These are phyloP conservation scores for Sarotherodon lohbergeri DNA, from an alignment of 2,113 vertebrate species.

Conservation along the genomic window DNA sequence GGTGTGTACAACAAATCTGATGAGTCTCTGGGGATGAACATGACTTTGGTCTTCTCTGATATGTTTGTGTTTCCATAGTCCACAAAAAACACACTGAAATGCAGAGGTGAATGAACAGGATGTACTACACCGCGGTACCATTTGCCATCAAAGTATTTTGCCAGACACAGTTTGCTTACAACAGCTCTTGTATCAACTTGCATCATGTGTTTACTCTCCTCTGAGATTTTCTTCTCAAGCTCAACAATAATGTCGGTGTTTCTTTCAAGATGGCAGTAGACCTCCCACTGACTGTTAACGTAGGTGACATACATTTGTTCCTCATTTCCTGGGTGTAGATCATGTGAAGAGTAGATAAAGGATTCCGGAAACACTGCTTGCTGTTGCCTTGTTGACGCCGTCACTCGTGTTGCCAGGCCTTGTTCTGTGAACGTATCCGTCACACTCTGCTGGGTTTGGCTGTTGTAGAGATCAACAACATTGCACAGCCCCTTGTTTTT, in stretches of 20 bases:
- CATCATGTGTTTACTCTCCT: constrained; percentile 52
- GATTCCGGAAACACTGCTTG: constrained; percentile 67
- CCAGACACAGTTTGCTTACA: constrained; percentile 72
- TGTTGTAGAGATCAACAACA: constrained; percentile 77
- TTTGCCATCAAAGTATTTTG: constrained; percentile 79
- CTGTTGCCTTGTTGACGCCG: constrained; percentile 26
- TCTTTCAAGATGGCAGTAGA: constrained; percentile 86
- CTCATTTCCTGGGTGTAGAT: constrained; percentile 72
- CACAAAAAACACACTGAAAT: constrained; percentile 80
- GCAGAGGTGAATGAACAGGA: constrained; percentile 63
- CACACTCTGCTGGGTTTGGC: constrained; percentile 42
- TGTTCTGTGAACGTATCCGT: constrained; percentile 61
- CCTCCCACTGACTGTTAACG: constrained; percentile 74
- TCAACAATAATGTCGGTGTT: constrained; percentile 71
- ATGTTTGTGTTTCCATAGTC: constrained; percentile 86
- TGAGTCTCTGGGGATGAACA: constrained; percentile 75
- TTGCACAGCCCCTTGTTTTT: constrained; percentile 64
- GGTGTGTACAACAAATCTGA: constrained; percentile 79
- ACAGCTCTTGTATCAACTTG: not conserved
- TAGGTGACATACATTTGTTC: constrained; percentile 81
- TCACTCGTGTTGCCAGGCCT: constrained; percentile 34
- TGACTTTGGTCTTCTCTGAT: constrained; percentile 70
- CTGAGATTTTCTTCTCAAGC: constrained; percentile 65
- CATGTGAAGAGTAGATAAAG: constrained; percentile 82
- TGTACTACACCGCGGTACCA: constrained; percentile 78